Conservation (phyloP, 2,113 vertebrate genomes). For the Rhipidura dahli region DNA sequence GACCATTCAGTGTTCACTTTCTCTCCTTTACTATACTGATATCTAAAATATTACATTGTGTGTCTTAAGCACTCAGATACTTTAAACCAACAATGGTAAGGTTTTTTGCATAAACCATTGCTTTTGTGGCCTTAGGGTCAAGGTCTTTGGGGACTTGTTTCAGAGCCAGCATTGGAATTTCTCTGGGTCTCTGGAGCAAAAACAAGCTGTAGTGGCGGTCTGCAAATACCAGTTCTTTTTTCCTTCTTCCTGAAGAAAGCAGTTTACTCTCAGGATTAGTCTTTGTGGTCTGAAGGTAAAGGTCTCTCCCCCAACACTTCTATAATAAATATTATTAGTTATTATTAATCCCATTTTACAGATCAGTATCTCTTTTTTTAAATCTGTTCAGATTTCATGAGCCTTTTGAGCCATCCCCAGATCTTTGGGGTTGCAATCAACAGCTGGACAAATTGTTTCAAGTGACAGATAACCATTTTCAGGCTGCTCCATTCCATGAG, state of each 20-base stretch:
- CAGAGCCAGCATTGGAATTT: background rate
- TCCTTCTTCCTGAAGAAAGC: background rate
- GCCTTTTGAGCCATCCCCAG: background rate
- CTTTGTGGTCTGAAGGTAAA: background rate
- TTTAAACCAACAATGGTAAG: background rate
- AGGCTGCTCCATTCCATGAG: background rate
- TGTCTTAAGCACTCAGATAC: background rate
- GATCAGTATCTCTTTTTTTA: background rate
- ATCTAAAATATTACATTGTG: background rate
- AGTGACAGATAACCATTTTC: background rate
- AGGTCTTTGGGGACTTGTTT: background rate
- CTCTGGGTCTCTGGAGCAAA: background rate
- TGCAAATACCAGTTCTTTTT: background rate
- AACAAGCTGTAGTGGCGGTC: background rate
- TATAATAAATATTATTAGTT: background rate
- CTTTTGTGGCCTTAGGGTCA: background rate
- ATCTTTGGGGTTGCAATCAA: background rate
- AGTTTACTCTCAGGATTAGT: background rate
- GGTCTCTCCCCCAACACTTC: background rate
- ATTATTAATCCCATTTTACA: background rate
- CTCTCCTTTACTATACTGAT: background rate
- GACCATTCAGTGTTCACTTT: background rate
- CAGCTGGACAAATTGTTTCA: background rate
- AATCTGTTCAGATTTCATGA: background rate
- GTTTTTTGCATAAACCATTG: background rate